Conservation (phyloP, 2,888 invertebrate species). For the Junonia oenone region DNA sequence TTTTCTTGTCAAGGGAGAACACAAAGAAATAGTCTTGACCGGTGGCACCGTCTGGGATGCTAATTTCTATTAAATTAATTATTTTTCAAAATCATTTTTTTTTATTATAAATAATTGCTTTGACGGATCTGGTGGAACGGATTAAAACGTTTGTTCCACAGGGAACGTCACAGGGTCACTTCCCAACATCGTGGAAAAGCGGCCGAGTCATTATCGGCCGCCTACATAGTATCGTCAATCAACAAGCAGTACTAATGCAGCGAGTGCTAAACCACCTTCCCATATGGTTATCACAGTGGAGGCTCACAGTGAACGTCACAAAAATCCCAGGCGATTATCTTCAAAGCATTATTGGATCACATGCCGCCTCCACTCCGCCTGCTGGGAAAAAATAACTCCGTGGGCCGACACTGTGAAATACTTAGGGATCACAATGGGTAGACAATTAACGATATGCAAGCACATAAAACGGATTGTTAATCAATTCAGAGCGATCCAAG, state of each 20-base stretch:
- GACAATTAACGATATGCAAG: not conserved
- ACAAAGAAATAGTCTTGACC: no score
- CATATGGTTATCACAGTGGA: constrained; percentile 6
- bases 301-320: constrained; percentile 14
- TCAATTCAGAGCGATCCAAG: constrained; percentile 1
- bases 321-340: not conserved
- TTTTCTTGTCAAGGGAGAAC: no score
- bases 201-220: constrained; percentile 25
- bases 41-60: no score
- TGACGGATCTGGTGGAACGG: no score
- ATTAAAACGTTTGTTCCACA: no score
- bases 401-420: not conserved
- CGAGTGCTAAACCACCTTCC: constrained; percentile 2
- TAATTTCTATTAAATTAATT: no score
- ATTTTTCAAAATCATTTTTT: no score
- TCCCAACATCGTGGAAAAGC: constrained; percentile 22
- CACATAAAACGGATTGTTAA: constrained; percentile 3
- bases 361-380: not conserved
- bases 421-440: not conserved
- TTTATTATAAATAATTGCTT: no score
- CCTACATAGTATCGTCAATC: constrained; percentile 2
- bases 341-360: not conserved
- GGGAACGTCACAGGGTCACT: no score
- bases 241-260: not conserved
- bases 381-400: not conserved